Conservation (phyloP, 1,140 invertebrate genomes). For the Lycorma delicatula region DNA sequence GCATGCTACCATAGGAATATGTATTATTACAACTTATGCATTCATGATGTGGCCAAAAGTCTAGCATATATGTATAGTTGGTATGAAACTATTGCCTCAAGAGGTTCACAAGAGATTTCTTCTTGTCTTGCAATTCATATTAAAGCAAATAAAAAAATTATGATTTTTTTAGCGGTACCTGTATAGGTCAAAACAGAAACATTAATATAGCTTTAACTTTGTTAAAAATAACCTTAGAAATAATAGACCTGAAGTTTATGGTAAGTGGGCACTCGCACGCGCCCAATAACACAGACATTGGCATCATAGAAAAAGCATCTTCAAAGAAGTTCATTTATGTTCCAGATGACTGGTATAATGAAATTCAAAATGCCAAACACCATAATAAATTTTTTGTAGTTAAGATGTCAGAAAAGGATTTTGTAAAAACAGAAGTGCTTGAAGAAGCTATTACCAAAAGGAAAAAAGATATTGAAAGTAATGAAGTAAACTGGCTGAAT, state of each 20-base stretch:
- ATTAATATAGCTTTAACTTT: conserved; percentile 21
- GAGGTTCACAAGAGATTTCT: conserved; percentile 23
- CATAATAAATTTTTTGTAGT: conserved; percentile 14
- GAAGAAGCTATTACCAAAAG: conserved; percentile 9
- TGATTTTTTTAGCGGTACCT: conserved; percentile 16
- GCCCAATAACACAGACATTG: conserved; percentile 16
- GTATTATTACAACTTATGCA: conserved; percentile 21
- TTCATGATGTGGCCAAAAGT: conserved; percentile 19
- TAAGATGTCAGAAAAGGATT: not conserved
- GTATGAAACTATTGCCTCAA: conserved; percentile 11
- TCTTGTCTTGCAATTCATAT: conserved; percentile 19
- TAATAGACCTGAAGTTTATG: conserved; percentile 16
- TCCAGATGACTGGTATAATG: conserved; percentile 9
- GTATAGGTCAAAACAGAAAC: conserved; percentile 20
- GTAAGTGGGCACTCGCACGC: conserved; percentile 13
- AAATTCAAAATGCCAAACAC: conserved; percentile 3
- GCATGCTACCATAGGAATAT: conserved; percentile 22
- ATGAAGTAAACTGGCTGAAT: conserved; percentile 14
- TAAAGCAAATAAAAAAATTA: not conserved
- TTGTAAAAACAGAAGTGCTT: not conserved
- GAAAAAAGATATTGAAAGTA: conserved; percentile 5
- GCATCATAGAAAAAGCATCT: conserved; percentile 10
- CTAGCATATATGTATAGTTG: conserved; percentile 17
- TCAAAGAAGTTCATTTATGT: conserved; percentile 8
- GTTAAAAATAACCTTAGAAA: conserved; percentile 13